Percentiles rank a stretch among this genome's conserved stretches.
These are phyloP conservation scores for Alexandromys fortis DNA, from an alignment of 2,113 vertebrate genomes.

Conservation along the genomic window DNA sequence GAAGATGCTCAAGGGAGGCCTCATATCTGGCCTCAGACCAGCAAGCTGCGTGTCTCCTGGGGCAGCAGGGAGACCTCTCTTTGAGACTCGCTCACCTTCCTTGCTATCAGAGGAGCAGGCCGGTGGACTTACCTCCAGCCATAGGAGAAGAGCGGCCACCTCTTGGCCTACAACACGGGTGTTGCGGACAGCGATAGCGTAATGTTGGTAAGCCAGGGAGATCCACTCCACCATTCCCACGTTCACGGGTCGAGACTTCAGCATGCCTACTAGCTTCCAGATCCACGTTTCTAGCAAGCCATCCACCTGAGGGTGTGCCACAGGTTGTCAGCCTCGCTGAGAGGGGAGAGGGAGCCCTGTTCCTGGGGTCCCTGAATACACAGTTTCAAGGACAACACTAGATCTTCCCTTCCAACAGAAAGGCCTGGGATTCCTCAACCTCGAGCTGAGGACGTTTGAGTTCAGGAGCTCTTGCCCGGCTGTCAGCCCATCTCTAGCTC, in stretches of 20 bases:
- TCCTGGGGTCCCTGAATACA: background rate
- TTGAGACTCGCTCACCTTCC: background rate
- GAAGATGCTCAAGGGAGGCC: background rate
- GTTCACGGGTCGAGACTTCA: conserved; percentile 88
- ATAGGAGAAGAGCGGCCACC: conserved; percentile 90
- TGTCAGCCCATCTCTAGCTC: background rate
- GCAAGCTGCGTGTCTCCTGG: background rate
- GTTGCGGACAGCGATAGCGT: conserved; percentile 90
- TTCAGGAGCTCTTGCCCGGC: background rate
- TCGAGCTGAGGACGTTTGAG: background rate
- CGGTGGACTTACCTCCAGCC: conserved; percentile 90
- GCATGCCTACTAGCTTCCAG: conserved; percentile 86
- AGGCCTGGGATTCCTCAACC: rapidly evolving
- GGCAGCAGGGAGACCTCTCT: background rate
- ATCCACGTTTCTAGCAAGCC: conserved; percentile 93
- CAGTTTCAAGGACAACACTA: background rate
- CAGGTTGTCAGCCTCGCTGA: background rate
- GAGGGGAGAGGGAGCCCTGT: background rate
- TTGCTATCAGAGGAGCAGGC: background rate
- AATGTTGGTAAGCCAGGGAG: conserved; percentile 90
- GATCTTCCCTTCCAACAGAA: conserved; percentile 15
- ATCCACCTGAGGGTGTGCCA: conserved; percentile 86
- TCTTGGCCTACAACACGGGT: conserved; percentile 91
- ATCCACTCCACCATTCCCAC: conserved; percentile 94
- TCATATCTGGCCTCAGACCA: background rate